Base-by-base conservation (phyloP, 2,797 vertebrate species). In the Peromyscus aztecus region DNA sequence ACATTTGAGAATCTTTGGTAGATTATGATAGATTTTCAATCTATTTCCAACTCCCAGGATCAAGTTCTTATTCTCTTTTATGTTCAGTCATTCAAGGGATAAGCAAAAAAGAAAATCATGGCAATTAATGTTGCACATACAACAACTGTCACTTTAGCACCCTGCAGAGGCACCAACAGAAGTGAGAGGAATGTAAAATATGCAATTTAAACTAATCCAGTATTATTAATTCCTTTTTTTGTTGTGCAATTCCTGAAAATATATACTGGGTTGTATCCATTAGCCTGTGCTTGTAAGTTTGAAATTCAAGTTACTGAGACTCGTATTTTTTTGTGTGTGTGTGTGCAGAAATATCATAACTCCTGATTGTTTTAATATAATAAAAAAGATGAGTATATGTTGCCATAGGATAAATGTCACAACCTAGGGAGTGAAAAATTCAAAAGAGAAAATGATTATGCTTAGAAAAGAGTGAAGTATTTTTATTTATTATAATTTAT, bases 351-450 rank as follows among this genome's bases (percentile, higher is more conserved):
- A 73, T 49, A 57, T 29, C 34, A 73, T 49, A 63, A 29, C 29
- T 86, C 34, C 55, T 91, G 27, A 24, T 89, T 69, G n/a, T 89
- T 93, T 94, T n/a, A 81, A 40, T 87, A n/a, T 17, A 11, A 29
- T 85, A 67, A 46, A 34, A 59, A 89, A 61, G 29, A 40, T 78
- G 1, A 52, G 4, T 46, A 1, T 34, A 3, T 63, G 10, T 34
- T 4, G 1, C 6, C 0, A 1, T 21, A 27, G 63, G 21, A 55
- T 59, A 57, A 94, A 13, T 23, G 3, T 89, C 2, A 6, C 8
- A 34, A 24, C 6, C 34, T 27, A 46, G 7, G 11, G 21, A 24
- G 82, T 63, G n/a, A 40, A 40, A 40, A 40, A 65, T 65, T 65
- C 24, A 84, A 27, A 94, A 49, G 27, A 31, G 24, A 49, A 73